These are phyloP conservation scores for Drosophila lacteicornis DNA, from an alignment of 1,140 invertebrate species.

Conservation along the genomic window DNA sequence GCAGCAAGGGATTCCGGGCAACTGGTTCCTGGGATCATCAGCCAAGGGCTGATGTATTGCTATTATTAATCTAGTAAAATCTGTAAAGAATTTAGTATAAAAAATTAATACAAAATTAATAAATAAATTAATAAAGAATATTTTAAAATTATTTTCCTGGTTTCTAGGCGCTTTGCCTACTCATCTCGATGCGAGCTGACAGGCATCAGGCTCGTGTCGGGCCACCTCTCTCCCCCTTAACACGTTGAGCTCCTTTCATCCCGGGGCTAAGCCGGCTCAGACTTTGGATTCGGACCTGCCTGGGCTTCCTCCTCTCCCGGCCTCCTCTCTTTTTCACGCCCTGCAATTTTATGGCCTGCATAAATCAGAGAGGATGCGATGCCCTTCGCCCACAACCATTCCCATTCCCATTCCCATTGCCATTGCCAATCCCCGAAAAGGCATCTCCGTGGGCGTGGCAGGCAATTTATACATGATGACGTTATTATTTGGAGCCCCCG, in stretches of 20 bases:
- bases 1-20: background rate
- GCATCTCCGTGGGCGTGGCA: slow-evolving; percentile 44
- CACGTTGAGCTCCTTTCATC: slow-evolving; percentile 49
- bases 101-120: too few relatives aligned
- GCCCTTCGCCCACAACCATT: slow-evolving; percentile 11
- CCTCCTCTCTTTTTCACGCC: slow-evolving; percentile 36
- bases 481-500: slow-evolving; percentile 43
- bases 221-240: slow-evolving; percentile 5
- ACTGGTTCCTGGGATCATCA: background rate
- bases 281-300: slow-evolving; percentile 26
- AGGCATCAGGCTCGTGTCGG: slow-evolving; percentile 8
- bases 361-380: slow-evolving; percentile 47
- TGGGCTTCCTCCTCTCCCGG: background rate
- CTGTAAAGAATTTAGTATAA: background rate
- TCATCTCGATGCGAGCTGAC: slow-evolving; percentile 43
- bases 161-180: background rate
- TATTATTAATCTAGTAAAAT: background rate
- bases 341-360: slow-evolving; percentile 57
- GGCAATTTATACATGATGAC: slow-evolving; percentile 69
- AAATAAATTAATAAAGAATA: background rate
- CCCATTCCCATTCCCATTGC: background rate
- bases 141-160: too few relatives aligned
- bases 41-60: too few relatives aligned
- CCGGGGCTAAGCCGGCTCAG: slow-evolving; percentile 36
- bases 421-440: slow-evolving; percentile 11